phyloP scores from a whole-genome alignment of 2,797 vertebrate genomes.

The Rhodeus uyekii region DNA sequence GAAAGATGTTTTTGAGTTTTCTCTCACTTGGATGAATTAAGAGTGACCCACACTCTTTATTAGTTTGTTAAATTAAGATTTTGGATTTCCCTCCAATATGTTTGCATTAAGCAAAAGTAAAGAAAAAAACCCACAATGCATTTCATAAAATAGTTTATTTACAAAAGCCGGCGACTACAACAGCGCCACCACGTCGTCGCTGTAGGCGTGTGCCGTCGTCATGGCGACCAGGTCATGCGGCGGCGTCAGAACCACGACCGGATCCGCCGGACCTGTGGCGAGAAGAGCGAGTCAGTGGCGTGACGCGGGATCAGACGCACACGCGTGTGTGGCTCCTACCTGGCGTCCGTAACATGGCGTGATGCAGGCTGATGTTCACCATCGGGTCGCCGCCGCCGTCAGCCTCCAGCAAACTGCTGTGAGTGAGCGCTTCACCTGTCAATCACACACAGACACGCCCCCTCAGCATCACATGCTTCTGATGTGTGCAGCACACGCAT shows the following conservation, averaged over 20 bases:
- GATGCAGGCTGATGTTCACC: slow-evolving; percentile 88
- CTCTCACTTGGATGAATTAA: too few species aligned
- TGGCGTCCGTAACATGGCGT: slow-evolving; percentile 89
- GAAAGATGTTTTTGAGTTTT: too few species aligned
- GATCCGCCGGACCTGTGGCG: slow-evolving; percentile 71
- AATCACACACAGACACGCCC: slow-evolving; percentile 48
- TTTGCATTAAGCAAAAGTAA: too few species aligned
- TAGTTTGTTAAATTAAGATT: too few species aligned
- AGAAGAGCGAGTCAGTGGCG: too few species aligned
- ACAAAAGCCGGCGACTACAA: slow-evolving; percentile 66
- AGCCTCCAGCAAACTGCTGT: slow-evolving; percentile 92
- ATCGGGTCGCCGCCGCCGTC: slow-evolving; percentile 82
- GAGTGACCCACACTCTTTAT: too few species aligned
- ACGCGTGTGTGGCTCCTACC: slow-evolving; percentile 65
- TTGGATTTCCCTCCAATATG: too few species aligned
- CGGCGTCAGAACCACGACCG: slow-evolving; percentile 78
- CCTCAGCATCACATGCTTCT: neutral
- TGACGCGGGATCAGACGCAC: too few species aligned
- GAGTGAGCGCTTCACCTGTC: slow-evolving; percentile 85
- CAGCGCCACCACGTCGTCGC: slow-evolving; percentile 80
- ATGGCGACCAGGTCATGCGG: slow-evolving; percentile 82
- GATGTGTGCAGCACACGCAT: too few species aligned
- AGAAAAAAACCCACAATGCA: too few species aligned
- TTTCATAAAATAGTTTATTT: slow-evolving; percentile 60
- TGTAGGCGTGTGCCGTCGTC: slow-evolving; percentile 76